These are phyloP conservation scores for Poecile montanus DNA, from an alignment of 2,797 vertebrate genomes.

Conservation along the genomic window DNA sequence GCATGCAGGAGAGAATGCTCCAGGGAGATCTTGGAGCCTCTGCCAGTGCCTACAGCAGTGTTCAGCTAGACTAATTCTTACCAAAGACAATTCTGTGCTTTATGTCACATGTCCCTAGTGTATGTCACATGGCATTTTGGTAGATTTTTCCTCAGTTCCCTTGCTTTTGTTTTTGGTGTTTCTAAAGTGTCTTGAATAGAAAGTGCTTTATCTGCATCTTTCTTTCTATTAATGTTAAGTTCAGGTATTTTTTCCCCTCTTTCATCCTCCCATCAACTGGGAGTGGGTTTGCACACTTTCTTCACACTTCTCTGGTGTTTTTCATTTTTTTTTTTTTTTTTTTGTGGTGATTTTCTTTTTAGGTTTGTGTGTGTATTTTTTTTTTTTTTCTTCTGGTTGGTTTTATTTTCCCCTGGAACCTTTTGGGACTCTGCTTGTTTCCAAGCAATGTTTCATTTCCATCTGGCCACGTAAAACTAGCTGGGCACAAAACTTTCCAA, in stretches of 20 bases:
- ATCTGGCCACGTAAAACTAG: not conserved
- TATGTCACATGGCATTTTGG: not conserved
- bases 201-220: not conserved
- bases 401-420: conserved; percentile 29
- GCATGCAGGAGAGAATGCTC: not conserved
- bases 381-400: not conserved
- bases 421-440: not conserved
- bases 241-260: not conserved
- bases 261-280: not conserved
- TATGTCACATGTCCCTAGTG: not conserved
- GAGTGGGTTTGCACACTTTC: not conserved
- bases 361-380: not conserved
- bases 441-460: conserved; percentile 5
- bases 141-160: not conserved
- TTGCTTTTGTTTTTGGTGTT: rapidly evolving
- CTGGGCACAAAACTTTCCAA: conserved; percentile 1
- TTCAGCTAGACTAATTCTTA: not conserved
- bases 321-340: not conserved
- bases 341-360: not conserved
- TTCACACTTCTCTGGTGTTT: not conserved
- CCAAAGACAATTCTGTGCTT: not conserved
- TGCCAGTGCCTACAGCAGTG: not conserved
- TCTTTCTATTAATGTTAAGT: not conserved
- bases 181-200: not conserved
- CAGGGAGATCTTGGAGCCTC: no score